Base-by-base conservation (phyloP, 2,797 vertebrate genomes). In the Anguilla obscura region DNA sequence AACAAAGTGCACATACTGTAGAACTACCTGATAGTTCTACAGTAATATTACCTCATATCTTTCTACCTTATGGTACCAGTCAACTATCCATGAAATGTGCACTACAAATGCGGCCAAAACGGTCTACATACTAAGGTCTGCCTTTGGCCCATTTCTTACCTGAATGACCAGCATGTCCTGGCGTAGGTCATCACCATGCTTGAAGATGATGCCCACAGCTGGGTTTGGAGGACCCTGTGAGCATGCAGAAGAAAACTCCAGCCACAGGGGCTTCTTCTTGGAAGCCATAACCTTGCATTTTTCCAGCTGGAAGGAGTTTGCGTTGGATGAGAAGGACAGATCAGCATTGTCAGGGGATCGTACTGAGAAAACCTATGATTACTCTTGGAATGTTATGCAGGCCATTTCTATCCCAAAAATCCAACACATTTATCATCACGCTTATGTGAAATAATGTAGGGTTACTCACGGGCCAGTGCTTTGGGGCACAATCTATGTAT, bases 121-220 rank as follows among this genome's bases (percentile, higher is more conserved):
- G 1, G 27, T 2, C n/a, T 8, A 71, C 9, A 12, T 30, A 33
- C 7, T 27, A 33, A 27, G n/a, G 27, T 33, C 66, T 63, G 27
- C 27, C 66, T 71, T 71, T 36, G 66, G 66, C n/a, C n/a, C 6
- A 1, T 69, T 2, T 30, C 84, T 71, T 12, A 96, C 96, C 95
- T 97, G 96, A 88, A 97, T 94, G 89, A 97, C 89, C 45, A 97
- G 93, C 96, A 97, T 97, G 93, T 97, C 96, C 93, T 97, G 96
- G 54, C 96, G 90, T 48, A 97, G 95, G 92, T 97, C 96, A 76
- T 97, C 96, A 0, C 96, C 96, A 33, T 96, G 87, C 91, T 97
- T 97, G 91, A 97, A 97, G 91, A 97, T 97, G 30, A 97, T 94
- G 14, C 95, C 96, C 0, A 97, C 94, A 3, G 95, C 92, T 56